Evolutionary conservation across 2,888 invertebrate genomes (phyloP).

Genomic region (Hirudinaria manillensis): DNA sequence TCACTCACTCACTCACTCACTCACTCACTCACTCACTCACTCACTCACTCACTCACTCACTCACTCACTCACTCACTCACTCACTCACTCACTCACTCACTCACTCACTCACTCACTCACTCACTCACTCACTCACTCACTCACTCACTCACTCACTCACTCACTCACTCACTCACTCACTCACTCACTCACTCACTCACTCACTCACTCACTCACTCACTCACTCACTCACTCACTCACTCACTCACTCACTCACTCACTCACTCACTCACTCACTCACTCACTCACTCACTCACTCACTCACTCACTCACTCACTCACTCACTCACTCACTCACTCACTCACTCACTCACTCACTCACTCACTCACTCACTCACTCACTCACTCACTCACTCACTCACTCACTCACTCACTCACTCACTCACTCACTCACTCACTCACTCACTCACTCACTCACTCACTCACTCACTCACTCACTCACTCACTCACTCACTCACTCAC

Average conservation of each 20-base stretch:
- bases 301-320: constrained; percentile 1
- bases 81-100: constrained; percentile 4
- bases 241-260: not conserved
- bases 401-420: too few species aligned
- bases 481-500: not conserved
- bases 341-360: not conserved
- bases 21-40: not conserved
- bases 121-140: constrained; percentile 8
- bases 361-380: not conserved
- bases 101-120: constrained; percentile 12
- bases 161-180: constrained; percentile 15
- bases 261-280: not conserved
- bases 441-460: constrained; percentile 1
- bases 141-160: constrained; percentile 15
- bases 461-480: constrained; percentile 7
- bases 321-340: constrained; percentile 7
- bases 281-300: not conserved
- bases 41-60: constrained; percentile 16
- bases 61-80: constrained; percentile 11
- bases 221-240: not conserved
- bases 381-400: not conserved
- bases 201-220: not conserved
- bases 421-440: constrained; percentile 3
- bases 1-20: not conserved
- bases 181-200: not conserved